Base-by-base conservation (phyloP, 2,113 vertebrate species). In the Triplophysa siluroides region DNA sequence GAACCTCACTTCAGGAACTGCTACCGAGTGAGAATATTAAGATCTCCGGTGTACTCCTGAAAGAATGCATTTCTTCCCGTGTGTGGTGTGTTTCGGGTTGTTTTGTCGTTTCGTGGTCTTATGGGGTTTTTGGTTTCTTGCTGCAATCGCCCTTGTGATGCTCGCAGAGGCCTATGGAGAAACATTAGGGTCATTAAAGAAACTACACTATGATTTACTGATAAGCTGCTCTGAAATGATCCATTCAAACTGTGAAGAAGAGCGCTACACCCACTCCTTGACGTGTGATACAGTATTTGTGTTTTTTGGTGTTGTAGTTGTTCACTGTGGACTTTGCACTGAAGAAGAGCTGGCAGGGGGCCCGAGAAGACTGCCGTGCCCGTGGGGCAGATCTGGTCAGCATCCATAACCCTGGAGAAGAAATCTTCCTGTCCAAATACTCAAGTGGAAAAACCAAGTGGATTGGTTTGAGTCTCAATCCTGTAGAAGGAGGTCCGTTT, bases 341-440 rank as follows among this genome's bases (percentile, higher is more conserved):
- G 54, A 93, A 90, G 87, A 93, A 91, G 87, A 94, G 91, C 86
- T 94, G 93, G 93, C 67, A 52, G 11, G 85, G 64, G 0, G 92
- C 93, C 0, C 72, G 52, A 0, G 89, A 92, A n/a, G 91, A 94
- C 88, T 93, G 93, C 5, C 1, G 88, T 0, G 1, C 85, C 60
- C 86, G 93, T 52, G 90, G 92, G 4, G 92, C 89, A 1, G 26
- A 91, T 29, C 85, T 94, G 69, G 87, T 87, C 84, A 94, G 93
- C 86, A 89, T 94, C 83, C 93, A 94, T 84, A 87, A 0, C 8
- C 84, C 86, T 26, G 85, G 84, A 9, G 92, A 93, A 73, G 92
- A 94, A 19, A 73, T 77, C 45, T 93, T 93, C 81, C 72, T 93
- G 38, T 54, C 92, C 7, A 10, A 69, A 2, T 89, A 89, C 88